phyloP scores from a whole-genome alignment of 2,797 vertebrate genomes.

The Schizopygopsis malacanthus region DNA sequence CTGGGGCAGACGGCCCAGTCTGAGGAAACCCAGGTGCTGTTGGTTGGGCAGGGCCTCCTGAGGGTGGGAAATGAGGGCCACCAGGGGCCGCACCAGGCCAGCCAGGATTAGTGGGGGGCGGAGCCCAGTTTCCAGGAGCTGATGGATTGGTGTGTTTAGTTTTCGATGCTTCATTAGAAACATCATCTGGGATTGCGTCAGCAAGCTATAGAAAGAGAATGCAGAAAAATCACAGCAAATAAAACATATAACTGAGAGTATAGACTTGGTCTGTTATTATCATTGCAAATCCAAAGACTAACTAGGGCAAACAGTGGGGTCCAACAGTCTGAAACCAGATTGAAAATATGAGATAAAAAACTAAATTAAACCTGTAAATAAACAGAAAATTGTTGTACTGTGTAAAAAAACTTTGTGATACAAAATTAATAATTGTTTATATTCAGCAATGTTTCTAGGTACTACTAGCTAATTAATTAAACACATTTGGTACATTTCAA shows the following conservation, averaged over 20 bases:
- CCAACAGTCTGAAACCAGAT: neutral
- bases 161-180: constrained; percentile 81
- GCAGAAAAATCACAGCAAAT: neutral
- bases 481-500: neutral
- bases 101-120: constrained; percentile 72
- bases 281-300: neutral
- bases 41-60: constrained; percentile 77
- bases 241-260: neutral
- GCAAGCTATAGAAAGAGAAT: constrained; percentile 79
- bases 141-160: constrained; percentile 83
- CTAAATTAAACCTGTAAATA: neutral
- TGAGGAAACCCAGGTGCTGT: constrained; percentile 73
- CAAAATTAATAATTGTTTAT: neutral
- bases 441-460: neutral
- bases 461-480: neutral
- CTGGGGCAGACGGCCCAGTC: constrained; percentile 75
- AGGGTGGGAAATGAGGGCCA: constrained; percentile 57
- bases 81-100: constrained; percentile 81
- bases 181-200: constrained; percentile 89
- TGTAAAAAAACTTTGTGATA: neutral
- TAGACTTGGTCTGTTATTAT: neutral
- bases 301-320: neutral
- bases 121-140: constrained; percentile 66
- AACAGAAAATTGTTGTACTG: neutral
- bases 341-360: neutral